A percentile compares a stretch with the other conserved stretches of the same genome.
phyloP scores from a whole-genome alignment of 2,113 vertebrate species.

The Canis aureus region DNA sequence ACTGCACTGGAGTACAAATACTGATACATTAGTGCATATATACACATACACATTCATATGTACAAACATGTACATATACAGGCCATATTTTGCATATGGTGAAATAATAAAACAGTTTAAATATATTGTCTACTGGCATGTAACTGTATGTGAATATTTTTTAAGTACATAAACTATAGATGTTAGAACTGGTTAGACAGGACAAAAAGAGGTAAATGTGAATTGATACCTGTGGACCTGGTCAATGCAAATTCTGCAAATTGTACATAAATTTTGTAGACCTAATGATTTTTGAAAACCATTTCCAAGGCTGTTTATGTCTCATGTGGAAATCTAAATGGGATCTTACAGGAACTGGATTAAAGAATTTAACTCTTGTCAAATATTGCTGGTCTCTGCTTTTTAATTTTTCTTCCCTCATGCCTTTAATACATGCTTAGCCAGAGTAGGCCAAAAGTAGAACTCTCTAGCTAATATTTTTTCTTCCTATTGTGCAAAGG shows the following conservation, averaged over 20 bases:
- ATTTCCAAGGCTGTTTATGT: constrained; percentile 71
- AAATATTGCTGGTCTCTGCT: constrained; percentile 79
- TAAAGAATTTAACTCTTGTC: constrained; percentile 79
- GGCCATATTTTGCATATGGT: background rate
- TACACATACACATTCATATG: background rate
- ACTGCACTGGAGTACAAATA: background rate
- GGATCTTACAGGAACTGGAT: constrained; percentile 75
- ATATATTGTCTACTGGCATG: background rate
- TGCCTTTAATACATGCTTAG: constrained; percentile 62
- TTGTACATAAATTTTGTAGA: constrained; percentile 66
- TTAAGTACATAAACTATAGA: background rate
- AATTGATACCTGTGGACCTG: constrained; percentile 31
- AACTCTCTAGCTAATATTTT: constrained; percentile 52
- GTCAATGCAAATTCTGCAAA: constrained; percentile 68
- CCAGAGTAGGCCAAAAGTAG: constrained; percentile 13
- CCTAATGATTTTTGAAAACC: constrained; percentile 74
- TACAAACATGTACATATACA: background rate
- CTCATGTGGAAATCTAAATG: constrained; percentile 78
- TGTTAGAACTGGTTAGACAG: background rate
- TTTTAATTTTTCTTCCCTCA: constrained; percentile 70
- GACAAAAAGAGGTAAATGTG: background rate
- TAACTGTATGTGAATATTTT: background rate
- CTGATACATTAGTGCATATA: background rate
- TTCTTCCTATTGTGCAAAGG: constrained; percentile 6
- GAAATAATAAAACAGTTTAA: background rate